Evolutionary conservation across 2,113 vertebrate genomes (phyloP), one percentile per base, ranked within the genome.

Genomic region (Seriola aureovittata): DNA sequence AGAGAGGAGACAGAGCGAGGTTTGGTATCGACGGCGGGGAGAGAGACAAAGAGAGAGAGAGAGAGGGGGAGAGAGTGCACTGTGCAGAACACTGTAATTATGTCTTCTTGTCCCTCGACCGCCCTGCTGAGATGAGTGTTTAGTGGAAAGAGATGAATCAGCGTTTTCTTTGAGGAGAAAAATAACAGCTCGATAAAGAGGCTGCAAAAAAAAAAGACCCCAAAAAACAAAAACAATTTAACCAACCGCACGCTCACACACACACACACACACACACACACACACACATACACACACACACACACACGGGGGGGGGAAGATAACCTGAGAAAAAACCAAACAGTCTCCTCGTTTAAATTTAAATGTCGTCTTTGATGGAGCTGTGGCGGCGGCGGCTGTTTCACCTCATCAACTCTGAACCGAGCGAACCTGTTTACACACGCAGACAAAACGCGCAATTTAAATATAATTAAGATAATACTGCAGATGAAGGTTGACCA

Each of bases 161-260:
- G 85, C 82, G 4, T 59, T 87, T 89, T 54, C 67, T 83, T 87
- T 87, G 74, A 69, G 85, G 71, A 62, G 68, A 82, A 84, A 89
- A 88, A 91, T 78, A 91, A 87, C 85, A 85, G 79, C 60, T 87
- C 66, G 69, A 91, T 87, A 85, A 88, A 78, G 76, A 87, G 58
- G 63, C 52, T 0, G 19, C 60, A 46, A 17, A 58, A 79, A 72
- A 64, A 48, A 17, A 48, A 17, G 4, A 5, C 4, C 29, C 29
- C 25, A 50, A 57, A 75, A 76, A 73, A 78, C 59, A 81, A 55
- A 87, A 75, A 88, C n/a, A 75, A 80, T 79, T 86, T 84, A 81
- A 79, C 46, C 64, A 1, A 29, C 29, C 48, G 62, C 71, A 29
- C 63, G 46, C 50, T 60, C 58, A 42, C 48, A 36, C 68, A 71